These are phyloP conservation scores for Muscicapa comitata DNA, from an alignment of 2,797 vertebrate genomes.

Conservation along the genomic window DNA sequence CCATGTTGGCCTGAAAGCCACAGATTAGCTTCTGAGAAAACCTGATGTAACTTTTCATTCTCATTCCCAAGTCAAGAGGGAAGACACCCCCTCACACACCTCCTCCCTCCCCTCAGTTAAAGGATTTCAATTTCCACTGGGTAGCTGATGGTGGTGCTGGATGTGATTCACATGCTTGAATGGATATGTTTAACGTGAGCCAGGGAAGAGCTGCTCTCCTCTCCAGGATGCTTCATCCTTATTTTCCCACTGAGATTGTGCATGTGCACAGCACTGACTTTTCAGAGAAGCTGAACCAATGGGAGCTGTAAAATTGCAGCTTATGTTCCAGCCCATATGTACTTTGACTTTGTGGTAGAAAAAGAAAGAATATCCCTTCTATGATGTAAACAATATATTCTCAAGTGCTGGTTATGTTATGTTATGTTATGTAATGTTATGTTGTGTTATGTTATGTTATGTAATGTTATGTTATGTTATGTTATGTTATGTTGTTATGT, in stretches of 20 bases:
- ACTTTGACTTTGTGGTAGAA: neutral
- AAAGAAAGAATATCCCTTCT: neutral
- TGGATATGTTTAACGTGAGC: neutral
- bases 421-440: neutral
- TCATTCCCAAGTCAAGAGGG: neutral
- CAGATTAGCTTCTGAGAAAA: slow-evolving; percentile 62
- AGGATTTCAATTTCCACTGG: neutral
- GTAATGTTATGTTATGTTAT: neutral
- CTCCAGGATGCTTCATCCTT: neutral
- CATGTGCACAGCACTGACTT: neutral
- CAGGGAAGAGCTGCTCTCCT: neutral
- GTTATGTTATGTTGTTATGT: neutral
- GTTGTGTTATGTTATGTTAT: neutral
- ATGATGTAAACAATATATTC: neutral
- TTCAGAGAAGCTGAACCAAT: neutral
- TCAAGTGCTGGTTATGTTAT: neutral
- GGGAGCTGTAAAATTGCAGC: neutral
- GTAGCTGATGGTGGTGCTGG: neutral
- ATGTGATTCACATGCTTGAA: neutral
- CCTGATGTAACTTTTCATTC: slow-evolving; percentile 11
- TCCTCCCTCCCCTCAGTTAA: neutral
- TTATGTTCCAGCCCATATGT: neutral
- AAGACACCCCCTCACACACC: neutral
- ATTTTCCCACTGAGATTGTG: neutral
- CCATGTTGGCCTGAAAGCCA: neutral